Base-by-base conservation (phyloP, 1,140 invertebrate genomes). In the Drosophila melanica region DNA sequence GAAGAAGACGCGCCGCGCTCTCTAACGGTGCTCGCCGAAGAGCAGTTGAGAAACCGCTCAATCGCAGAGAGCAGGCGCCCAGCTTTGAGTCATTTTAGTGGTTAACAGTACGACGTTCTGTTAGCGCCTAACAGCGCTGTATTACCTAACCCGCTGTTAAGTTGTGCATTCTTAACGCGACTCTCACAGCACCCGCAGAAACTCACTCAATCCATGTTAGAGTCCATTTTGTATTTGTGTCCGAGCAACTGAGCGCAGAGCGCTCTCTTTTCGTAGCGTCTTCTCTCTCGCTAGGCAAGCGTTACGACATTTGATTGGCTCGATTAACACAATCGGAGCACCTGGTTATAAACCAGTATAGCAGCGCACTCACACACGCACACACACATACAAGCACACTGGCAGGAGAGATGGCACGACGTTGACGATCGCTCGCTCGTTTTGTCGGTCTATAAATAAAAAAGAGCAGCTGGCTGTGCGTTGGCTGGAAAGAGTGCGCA, bases 261-360 rank as follows among this genome's bases (percentile, higher is more conserved):
- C 27, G 9, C 37, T 44, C 39, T 35, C 37, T 9, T 6, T 62
- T 72, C 27, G 57, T 59, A 2, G 27, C 14, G 10, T 51, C 53
- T 37, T 35, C 55, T 35, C 75, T 70, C 68, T 35, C 20, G 41
- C 9, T 23, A 60, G 18, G 62, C 59, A 45, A 76, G 57, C 82
- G 77, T 89, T 89, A 75, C 75, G 75, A 90, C 78, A 90, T 90
- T 90, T 90, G 89, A 90, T 90, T 90, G 89, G 89, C 89, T 90
- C 84, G 89, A 90, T 90, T 90, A 89, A 89, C 90, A 82, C 89
- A 90, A 90, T 90, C 89, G 84, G 89, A 90, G 80, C 89, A 90
- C 78, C 89, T 39, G 64, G 89, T 90, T 89, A 81, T 77, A 85
- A 77, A 89, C 77, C 81, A 81, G 77, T 81, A 86, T 81, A 69